Conservation (phyloP, 2,888 invertebrate genomes). For the Eumacrocentrus americanus region DNA sequence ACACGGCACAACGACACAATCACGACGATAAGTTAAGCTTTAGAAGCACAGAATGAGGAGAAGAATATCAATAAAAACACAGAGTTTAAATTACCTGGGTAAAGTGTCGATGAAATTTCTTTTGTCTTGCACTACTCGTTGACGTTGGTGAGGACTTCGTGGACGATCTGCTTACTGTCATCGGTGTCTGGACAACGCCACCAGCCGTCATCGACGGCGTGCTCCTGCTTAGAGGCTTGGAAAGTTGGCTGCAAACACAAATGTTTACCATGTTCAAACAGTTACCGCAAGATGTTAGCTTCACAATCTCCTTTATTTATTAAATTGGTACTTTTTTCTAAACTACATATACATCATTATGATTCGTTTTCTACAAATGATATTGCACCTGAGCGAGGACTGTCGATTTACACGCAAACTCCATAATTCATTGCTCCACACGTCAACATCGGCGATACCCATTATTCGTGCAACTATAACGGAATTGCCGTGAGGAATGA, state of each 20-base stretch:
- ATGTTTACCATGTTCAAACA: too few relatives aligned
- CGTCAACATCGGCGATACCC: constrained; percentile 29
- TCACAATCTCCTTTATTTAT: too few relatives aligned
- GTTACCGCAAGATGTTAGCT: too few relatives aligned
- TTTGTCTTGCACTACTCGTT: constrained; percentile 79
- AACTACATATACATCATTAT: constrained; percentile 2
- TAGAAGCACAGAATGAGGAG: constrained; percentile 16
- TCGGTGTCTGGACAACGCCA: constrained; percentile 54
- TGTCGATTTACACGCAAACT: constrained; percentile 26
- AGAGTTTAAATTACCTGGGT: constrained; percentile 63
- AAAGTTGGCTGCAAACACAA: constrained; percentile 53
- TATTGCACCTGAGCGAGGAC: too few relatives aligned
- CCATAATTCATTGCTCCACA: constrained; percentile 49
- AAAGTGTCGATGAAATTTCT: constrained; percentile 89
- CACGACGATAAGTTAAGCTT: neutral
- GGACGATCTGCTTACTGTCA: constrained; percentile 53
- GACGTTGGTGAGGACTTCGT: constrained; percentile 61
- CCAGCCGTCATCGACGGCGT: constrained; percentile 60
- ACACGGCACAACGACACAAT: neutral
- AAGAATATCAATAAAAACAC: neutral
- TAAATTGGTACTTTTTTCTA: too few relatives aligned
- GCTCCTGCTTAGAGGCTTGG: constrained; percentile 61
- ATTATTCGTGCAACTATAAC: neutral
- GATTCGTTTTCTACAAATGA: neutral
- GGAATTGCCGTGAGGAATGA: neutral